phyloP scores from a whole-genome alignment of 1,140 invertebrate genomes.

The Eciton burchellii region DNA sequence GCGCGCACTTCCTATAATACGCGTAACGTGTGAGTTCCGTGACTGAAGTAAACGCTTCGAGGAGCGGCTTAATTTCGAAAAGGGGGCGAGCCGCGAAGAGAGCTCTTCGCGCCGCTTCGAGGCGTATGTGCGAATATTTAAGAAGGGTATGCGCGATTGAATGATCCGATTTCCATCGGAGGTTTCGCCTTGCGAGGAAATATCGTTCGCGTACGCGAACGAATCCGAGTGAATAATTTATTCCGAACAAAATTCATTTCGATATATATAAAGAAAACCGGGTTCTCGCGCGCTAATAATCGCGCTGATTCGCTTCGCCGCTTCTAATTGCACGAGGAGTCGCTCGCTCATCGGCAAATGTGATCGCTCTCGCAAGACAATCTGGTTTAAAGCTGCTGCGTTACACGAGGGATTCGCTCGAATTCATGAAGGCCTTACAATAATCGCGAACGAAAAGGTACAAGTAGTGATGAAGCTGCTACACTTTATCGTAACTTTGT shows the following conservation, averaged over 20 bases:
- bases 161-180: no score
- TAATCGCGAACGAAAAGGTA: neutral
- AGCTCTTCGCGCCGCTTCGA: neutral
- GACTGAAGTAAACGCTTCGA: slow-evolving; percentile 30
- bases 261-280: neutral
- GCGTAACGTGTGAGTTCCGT: slow-evolving; percentile 18
- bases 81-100: slow-evolving; percentile 30
- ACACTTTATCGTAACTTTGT: no score
- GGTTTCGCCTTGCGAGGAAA: no score
- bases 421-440: neutral
- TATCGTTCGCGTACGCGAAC: neutral
- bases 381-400: slow-evolving; percentile 6
- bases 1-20: slow-evolving; percentile 4
- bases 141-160: neutral
- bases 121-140: neutral
- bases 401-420: neutral
- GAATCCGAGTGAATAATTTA: neutral
- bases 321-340: slow-evolving; percentile 3
- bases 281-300: neutral
- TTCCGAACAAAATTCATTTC: no score
- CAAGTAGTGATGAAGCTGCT: no score
- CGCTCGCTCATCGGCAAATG: neutral
- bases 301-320: neutral
- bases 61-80: slow-evolving; percentile 44
- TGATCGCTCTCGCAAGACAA: slow-evolving; percentile 18